Evolutionary conservation across 2,888 invertebrate genomes (phyloP).

Genomic region (Xylota segnis): DNA sequence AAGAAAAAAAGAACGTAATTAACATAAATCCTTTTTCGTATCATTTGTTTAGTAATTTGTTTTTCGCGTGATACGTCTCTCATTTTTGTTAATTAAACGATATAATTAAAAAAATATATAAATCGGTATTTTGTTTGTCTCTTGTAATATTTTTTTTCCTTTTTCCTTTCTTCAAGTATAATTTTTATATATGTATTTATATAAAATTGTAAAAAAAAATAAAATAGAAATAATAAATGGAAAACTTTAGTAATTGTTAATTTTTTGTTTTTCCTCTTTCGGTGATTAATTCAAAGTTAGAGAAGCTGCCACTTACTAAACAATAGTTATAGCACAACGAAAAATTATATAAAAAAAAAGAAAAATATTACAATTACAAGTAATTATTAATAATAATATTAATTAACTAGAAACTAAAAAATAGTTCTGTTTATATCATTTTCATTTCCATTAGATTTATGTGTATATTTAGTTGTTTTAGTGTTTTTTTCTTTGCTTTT

Average conservation of each 20-base stretch:
- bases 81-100: slow-evolving; percentile 58
- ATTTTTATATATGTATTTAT: slow-evolving; percentile 54
- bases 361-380: slow-evolving; percentile 65
- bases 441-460: slow-evolving; percentile 55
- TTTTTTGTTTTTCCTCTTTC: slow-evolving; percentile 53
- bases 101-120: slow-evolving; percentile 72
- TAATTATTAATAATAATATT: slow-evolving; percentile 62
- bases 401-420: slow-evolving; percentile 76
- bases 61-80: slow-evolving; percentile 40
- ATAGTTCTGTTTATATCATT: slow-evolving; percentile 69
- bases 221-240: slow-evolving; percentile 69
- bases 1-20: slow-evolving; percentile 39
- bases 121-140: slow-evolving; percentile 63
- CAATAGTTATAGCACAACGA: slow-evolving; percentile 73
- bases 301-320: slow-evolving; percentile 59
- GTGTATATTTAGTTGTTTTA: slow-evolving; percentile 67
- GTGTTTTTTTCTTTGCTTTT: slow-evolving; percentile 35
- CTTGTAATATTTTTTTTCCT: slow-evolving; percentile 35
- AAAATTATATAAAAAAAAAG: slow-evolving; percentile 58
- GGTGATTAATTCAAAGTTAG: slow-evolving; percentile 40
- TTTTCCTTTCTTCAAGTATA: slow-evolving; percentile 29
- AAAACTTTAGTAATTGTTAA: slow-evolving; percentile 60
- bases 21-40: slow-evolving; percentile 45
- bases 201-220: slow-evolving; percentile 71
- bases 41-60: slow-evolving; percentile 59